Base-by-base conservation (phyloP, 2,797 vertebrate species). In the Caiman crocodilus region DNA sequence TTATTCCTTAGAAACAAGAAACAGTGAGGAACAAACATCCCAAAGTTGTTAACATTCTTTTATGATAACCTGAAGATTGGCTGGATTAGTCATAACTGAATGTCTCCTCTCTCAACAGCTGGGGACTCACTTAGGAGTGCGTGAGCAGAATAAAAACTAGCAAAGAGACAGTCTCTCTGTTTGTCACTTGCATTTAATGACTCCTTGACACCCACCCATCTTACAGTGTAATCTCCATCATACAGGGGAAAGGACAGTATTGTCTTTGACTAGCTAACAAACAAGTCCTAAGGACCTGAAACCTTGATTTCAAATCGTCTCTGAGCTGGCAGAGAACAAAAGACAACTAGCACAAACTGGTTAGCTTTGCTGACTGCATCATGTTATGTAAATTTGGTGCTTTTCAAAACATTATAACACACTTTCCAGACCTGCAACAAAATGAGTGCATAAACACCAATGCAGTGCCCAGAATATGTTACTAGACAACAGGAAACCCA, bases 101-200 rank as follows among this genome's bases (percentile, higher is more conserved):
- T 18, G 17, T 14, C 14, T 90, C 69, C 76, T 58, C 50, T 35
- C 10, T 73, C 55, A 75, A 82, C 35, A 88, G n/a, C 77, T 90
- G 56, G 16, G 26, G 25, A 82, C 80, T 85, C 11, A 3, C 61
- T 42, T 25, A 35, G 61, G 42, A 91, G 32, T 1, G 5, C 1
- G 61, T 67, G 65, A 63, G 10, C 25, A n/a, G 63, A 90, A 14
- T 28, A 55, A n/a, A 81, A 79, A 90, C 0, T 12, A 65, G 23
- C 61, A 81, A 55, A 20, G 17, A 77, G 57, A 83, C 1, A 20
- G 18, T 59, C 21, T 73, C 79, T 84, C n/a, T 35, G n/a, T 32
- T 55, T 85, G 61, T 67, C 67, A 85, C 58, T 65, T 90, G 58
- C 18, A 76, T 94, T 95, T 95, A 94, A 89, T 94, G 93, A 93